These are phyloP conservation scores for Melanotus villosus DNA, from an alignment of 2,888 invertebrate species.

Conservation along the genomic window DNA sequence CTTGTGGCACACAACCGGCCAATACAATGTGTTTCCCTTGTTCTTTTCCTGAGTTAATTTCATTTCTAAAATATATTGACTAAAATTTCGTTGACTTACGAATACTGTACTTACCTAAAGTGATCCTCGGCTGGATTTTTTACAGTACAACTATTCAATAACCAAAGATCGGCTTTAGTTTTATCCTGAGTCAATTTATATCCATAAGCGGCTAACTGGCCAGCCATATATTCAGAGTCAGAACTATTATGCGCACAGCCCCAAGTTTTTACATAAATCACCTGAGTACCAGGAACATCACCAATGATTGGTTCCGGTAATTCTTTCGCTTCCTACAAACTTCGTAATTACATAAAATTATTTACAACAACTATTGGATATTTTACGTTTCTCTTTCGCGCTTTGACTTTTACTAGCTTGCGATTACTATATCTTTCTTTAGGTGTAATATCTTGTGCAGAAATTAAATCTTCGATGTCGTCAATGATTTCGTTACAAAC, in stretches of 20 bases:
- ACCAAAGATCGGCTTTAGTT: conserved; percentile 90
- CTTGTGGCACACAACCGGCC: conserved; percentile 99
- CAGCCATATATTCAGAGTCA: conserved; percentile 99
- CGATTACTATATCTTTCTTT: conserved; percentile 82
- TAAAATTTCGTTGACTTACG: background rate
- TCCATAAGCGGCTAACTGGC: conserved; percentile 89
- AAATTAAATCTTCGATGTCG: conserved; percentile 89
- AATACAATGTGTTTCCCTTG: conserved; percentile 89
- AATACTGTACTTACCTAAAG: conserved; percentile 73
- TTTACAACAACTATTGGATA: too few relatives aligned
- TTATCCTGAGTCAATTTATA: conserved; percentile 88
- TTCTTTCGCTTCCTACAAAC: conserved; percentile 46
- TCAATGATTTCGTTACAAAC: conserved; percentile 80
- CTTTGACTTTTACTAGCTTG: conserved; percentile 79
- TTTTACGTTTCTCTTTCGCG: conserved; percentile 67
- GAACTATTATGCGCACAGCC: conserved; percentile 98
- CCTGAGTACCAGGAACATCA: conserved; percentile 80
- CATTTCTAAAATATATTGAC: conserved; percentile 74
- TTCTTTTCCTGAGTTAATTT: conserved; percentile 82
- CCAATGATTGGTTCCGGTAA: conserved; percentile 53
- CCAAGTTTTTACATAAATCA: conserved; percentile 94
- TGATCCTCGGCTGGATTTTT: conserved; percentile 98
- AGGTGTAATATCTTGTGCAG: conserved; percentile 84
- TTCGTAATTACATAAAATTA: too few relatives aligned
- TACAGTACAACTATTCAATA: conserved; percentile 98